phyloP scores from a whole-genome alignment of 2,888 invertebrate genomes.

The Scaptodrosophila latifasciaeformis region DNA sequence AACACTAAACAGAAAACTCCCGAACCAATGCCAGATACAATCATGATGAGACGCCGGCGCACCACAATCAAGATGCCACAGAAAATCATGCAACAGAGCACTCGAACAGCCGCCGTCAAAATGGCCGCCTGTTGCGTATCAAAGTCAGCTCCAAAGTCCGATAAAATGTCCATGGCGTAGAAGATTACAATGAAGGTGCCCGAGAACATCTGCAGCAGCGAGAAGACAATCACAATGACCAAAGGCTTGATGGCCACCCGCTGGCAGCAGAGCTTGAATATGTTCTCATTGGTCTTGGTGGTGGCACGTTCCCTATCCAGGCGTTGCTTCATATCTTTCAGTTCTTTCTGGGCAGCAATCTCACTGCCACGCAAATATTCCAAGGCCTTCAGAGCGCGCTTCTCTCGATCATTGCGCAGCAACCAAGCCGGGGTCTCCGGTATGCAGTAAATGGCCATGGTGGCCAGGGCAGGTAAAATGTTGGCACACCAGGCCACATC shows the following conservation, averaged over 20 bases:
- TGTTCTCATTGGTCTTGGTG: constrained; percentile 73
- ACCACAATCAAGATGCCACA: constrained; percentile 80
- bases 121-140: constrained; percentile 80
- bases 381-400: constrained; percentile 78
- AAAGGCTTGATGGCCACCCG: constrained; percentile 83
- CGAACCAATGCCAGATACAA: constrained; percentile 82
- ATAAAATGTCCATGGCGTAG: constrained; percentile 85
- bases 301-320: constrained; percentile 77
- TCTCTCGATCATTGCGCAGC: constrained; percentile 78
- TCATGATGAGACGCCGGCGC: constrained; percentile 80
- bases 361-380: constrained; percentile 79
- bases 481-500: constrained; percentile 81
- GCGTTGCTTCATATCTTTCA: constrained; percentile 79
- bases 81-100: constrained; percentile 80
- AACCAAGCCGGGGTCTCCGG: constrained; percentile 88
- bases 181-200: constrained; percentile 87
- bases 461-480: constrained; percentile 78
- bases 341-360: constrained; percentile 78
- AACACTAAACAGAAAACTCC: constrained; percentile 80
- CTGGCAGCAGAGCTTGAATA: constrained; percentile 77
- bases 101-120: constrained; percentile 81
- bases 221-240: constrained; percentile 83
- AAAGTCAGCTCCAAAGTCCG: constrained; percentile 77
- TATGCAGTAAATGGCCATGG: constrained; percentile 79
- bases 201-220: constrained; percentile 83